phyloP scores from a whole-genome alignment of 2,888 invertebrate genomes.

The Pyrrhosoma nymphula region DNA sequence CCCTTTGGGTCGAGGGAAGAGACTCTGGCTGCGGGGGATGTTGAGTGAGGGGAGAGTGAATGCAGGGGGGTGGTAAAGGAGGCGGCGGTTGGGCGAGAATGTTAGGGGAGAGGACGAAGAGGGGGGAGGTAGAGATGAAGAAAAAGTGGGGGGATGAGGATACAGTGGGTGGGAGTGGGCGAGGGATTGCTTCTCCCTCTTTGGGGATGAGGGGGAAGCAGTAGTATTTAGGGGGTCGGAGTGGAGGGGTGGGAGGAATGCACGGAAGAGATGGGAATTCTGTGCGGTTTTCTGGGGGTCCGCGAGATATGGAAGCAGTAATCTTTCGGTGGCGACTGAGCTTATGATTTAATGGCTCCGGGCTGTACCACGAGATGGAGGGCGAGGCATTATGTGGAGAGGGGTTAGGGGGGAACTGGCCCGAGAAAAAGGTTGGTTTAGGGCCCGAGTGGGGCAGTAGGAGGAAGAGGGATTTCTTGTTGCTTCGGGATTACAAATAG shows the following conservation, averaged over 20 bases:
- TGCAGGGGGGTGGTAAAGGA: not conserved
- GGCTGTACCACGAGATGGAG: not conserved
- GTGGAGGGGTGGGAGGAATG: not conserved
- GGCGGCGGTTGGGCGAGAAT: not conserved
- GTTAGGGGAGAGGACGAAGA: not conserved
- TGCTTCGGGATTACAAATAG: conserved; percentile 35
- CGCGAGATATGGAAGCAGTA: conserved; percentile 67
- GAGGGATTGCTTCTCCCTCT: not conserved
- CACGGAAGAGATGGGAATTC: conserved; percentile 55
- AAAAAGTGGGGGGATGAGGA: not conserved
- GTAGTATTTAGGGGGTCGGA: not conserved
- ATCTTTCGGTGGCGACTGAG: conserved; percentile 65
- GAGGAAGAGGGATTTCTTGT: conserved; percentile 9
- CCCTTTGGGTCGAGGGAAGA: conserved; percentile 19
- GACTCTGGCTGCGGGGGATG: not conserved
- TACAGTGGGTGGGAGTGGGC: not conserved
- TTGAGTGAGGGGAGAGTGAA: not conserved
- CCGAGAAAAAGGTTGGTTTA: not conserved
- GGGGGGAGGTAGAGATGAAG: not conserved
- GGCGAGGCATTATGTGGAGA: conserved; percentile 6
- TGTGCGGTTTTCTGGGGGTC: conserved; percentile 66
- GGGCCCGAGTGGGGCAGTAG: conserved; percentile 3
- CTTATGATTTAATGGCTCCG: conserved; percentile 63
- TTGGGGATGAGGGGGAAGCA: too few relatives aligned
- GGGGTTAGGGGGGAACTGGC: not conserved